Evolutionary conservation across 2,113 vertebrate species (phyloP), one percentile per base, ranked within the genome.

Genomic region (Tupaia chinensis): DNA sequence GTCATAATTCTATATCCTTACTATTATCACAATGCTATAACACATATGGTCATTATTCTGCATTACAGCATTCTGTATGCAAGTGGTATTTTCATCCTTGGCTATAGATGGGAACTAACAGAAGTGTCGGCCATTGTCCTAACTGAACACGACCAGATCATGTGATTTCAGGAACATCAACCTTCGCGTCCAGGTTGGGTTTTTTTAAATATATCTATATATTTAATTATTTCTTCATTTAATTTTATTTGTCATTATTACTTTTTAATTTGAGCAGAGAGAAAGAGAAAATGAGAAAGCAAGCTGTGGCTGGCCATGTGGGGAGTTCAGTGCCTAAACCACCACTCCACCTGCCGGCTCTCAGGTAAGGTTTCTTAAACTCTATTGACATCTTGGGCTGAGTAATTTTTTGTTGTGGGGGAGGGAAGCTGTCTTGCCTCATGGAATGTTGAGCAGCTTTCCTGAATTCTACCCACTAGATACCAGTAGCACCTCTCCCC

Each of bases 1-100:
- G 81, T 80, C 73, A 89, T 74, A 81, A 73, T 85, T 83, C 32
- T 89, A 56, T 17, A 73, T 44, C 56, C 34, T 96, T 82, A 87
- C n/a, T 73, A 61, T 73, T 89, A 84, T 90, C 27, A 76, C 82
- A 86, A 77, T 83, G 60, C 27, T 89, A 10, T 80, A 83, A 80
- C 79, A 60, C 15, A 32, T 27, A 77, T 63, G 76, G 23, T 23
- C 23, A 73, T 82, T 82, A 73, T 73, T 73, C 66, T 25, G 2
- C 17, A 78, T 86, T 7, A 22, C 58, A 70, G 58, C 9, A n/a
- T 87, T 66, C 12, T 13, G 22, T 17, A 32, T 60, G 22, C 27
- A 32, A 58, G 12, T 58, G 32, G n/a, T 29, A 23, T 19, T 87
- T 94, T 72, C 44, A 54, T 32, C 65, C 27, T 44, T n/a, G 61